phyloP scores from a whole-genome alignment of 1,140 invertebrate genomes.

The Parapsyche elsis region DNA sequence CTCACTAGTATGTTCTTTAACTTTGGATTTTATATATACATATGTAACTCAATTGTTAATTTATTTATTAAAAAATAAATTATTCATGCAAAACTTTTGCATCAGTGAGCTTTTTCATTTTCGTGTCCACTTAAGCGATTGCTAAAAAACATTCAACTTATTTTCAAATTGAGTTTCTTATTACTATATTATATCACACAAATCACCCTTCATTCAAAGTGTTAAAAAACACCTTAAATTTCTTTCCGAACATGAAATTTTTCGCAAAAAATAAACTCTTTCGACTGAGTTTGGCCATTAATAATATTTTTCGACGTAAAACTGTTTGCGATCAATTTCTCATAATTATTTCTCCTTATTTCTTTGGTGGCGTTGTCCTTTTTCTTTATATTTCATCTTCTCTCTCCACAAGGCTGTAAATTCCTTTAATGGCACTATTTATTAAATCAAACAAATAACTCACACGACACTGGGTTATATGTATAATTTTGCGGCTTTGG shows the following conservation, averaged over 20 bases:
- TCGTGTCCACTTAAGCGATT: no score
- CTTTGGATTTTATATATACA: no score
- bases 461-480: background rate
- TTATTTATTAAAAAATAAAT: no score
- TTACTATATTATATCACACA: no score
- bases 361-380: background rate
- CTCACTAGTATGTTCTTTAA: no score
- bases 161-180: no score
- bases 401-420: background rate
- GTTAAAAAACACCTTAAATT: no score
- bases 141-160: no score
- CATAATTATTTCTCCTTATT: conserved; percentile 11
- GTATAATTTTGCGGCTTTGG: background rate
- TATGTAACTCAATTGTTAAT: no score
- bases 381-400: background rate
- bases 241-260: background rate
- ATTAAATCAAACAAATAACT: conserved; percentile 21
- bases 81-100: no score
- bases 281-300: background rate
- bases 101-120: no score
- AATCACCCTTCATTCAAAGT: no score
- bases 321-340: conserved; percentile 13
- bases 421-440: conserved; percentile 17
- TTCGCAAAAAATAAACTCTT: background rate
- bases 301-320: conserved; percentile 2